Evolutionary conservation across 2,113 vertebrate genomes (phyloP), one percentile per base, ranked within the genome.

Genomic region (Rhinopomastus cyanomelas): DNA sequence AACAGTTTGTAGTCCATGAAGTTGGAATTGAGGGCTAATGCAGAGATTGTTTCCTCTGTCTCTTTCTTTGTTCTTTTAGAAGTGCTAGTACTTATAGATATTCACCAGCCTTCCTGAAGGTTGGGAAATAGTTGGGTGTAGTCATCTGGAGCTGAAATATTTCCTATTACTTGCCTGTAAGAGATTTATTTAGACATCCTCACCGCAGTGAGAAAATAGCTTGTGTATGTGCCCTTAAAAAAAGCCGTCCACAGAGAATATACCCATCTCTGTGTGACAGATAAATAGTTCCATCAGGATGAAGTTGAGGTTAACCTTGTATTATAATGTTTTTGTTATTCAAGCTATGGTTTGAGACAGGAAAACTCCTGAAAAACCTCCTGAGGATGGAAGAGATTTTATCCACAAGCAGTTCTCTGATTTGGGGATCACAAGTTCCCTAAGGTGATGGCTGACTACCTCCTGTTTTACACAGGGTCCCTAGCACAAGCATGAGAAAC

Each of bases 71-170:
- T 66, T 85, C 60, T 81, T 74, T 87, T 62, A 53, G 16, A 87
- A 85, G 75, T 74, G 37, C 32, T 85, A 71, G 74, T 68, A 18
- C 73, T 88, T 94, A 65, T 14, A 84, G 73, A 42, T 60, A 94
- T 78, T 81, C 59, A 36, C 49, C 86, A 83, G 46, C 55, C 91
- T 89, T 95, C 46, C 32, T 81, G 86, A 84, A 94, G 80, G 74
- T 69, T 94, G 74, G 88, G 32, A 72, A 92, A 85, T 79, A 87
- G 91, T 85, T 26, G 6, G 34, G 81, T 87, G 74, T 94, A 95
- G 92, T 94, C 95, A 96, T 68, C 84, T 94, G 92, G 48, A 92
- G 89, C 92, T 95, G 92, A 95, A 95, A 93, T 95, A 95, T 94
- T 95, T 94, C 81, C 66, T 87, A 51, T 87, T 86, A 84, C 93